Conservation (phyloP, 2,113 vertebrate species). For the Podarcis muralis region DNA sequence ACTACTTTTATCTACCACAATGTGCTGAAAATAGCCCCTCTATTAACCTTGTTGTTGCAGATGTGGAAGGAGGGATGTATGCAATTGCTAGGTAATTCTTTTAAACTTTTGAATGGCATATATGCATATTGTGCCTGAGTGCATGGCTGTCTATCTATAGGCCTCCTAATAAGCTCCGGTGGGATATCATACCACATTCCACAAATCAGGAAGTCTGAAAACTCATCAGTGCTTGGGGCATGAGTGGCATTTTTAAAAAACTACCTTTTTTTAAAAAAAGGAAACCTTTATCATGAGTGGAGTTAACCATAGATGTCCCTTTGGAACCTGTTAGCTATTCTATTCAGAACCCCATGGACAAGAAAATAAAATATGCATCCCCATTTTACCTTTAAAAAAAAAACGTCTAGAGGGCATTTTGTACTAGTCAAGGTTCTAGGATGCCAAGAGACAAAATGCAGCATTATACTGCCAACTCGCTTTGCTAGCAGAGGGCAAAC, state of each 20-base stretch:
- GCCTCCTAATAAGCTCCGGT: slow-evolving; percentile 73
- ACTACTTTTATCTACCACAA: slow-evolving; percentile 38
- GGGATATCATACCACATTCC: slow-evolving; percentile 43
- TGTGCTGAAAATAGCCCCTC: slow-evolving; percentile 12
- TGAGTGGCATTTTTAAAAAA: slow-evolving; percentile 57
- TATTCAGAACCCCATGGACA: slow-evolving; percentile 51
- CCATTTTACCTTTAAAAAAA: slow-evolving; percentile 56
- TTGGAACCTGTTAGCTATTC: slow-evolving; percentile 74
- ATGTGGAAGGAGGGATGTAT: not conserved
- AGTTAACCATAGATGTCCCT: slow-evolving; percentile 71
- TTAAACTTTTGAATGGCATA: slow-evolving; percentile 43
- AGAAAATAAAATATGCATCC: slow-evolving; percentile 50
- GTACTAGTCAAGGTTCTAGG: slow-evolving; percentile 42
- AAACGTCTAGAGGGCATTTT: slow-evolving; percentile 61
- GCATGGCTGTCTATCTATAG: slow-evolving; percentile 54
- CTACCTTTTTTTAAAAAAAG: too few relatives aligned
- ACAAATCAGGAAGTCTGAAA: slow-evolving; percentile 49
- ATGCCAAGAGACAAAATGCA: slow-evolving; percentile 20
- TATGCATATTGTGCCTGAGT: slow-evolving; percentile 22
- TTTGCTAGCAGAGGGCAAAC: slow-evolving; percentile 27
- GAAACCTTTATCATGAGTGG: slow-evolving; percentile 64
- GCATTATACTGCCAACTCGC: not conserved
- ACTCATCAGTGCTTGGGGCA: slow-evolving; percentile 63
- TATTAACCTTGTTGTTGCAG: slow-evolving; percentile 38
- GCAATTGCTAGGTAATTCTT: slow-evolving; percentile 62